Evolutionary conservation across 2,797 vertebrate genomes (phyloP), one percentile per base, ranked within the genome.

Genomic region (Tiaroga cobitis): DNA sequence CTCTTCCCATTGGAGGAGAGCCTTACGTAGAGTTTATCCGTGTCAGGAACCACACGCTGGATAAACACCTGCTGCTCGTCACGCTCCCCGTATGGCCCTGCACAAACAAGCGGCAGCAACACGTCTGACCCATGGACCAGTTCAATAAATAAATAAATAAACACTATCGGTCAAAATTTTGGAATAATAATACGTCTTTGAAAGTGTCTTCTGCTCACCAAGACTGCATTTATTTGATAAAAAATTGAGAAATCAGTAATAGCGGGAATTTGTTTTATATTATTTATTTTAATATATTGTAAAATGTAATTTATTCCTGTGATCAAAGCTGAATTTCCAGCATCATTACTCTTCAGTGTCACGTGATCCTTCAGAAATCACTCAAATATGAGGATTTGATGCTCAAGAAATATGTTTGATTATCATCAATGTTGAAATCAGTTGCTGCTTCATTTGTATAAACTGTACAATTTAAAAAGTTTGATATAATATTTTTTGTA

Each of bases 51-150:
- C 43, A 98, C 97, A 54, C 96, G 96, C 94, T 98, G 97, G 83
- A 98, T 96, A 82, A 98, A 98, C 0, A 98, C 97, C 85, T 98
- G 97, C 92, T 98, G 97, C 89, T 98, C 97, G 0, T 97, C 97
- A 37, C 97, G 87, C 84, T 98, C 97, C 0, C 97, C 97, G 0
- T 96, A 98, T 0, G 97, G 97, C 21, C 97, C 97, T 98, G 91
- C 46, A 61, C 5, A 49, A 37, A n/a, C 37, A 56, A 54, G 3
- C 5, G 2, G 54, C 8, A 74, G 2, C 10, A 5, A 19, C 18
- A 51, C 49, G 19, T 26, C n/a, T 18, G 19, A 0, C 29, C 37
- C 76, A 26, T 0, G 4, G 3, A 34, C 11, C 32, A 13, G 13
- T 4, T 0, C 11, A 13, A 13, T 13, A 13, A 0, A 13, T 4